Base-by-base conservation (phyloP, 1,140 invertebrate species). In the Orchestia grillus region DNA sequence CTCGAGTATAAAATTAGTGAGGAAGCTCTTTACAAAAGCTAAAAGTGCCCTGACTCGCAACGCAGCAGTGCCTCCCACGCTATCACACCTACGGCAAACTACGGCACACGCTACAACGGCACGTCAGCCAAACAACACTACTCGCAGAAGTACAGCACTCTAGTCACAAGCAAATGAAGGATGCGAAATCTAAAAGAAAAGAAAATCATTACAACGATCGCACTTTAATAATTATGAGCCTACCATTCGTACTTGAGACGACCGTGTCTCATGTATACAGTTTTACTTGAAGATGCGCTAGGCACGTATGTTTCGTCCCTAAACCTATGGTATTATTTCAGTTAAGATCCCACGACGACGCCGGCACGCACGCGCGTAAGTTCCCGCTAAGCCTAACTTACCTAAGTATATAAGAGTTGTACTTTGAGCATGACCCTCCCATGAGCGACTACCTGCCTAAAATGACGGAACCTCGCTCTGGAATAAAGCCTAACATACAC, bases 371-470 rank as follows among this genome's bases (percentile, higher is more conserved):
- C 88, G 92, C 44, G 43, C 92, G 44, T 28, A 45, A 44, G 43
- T 94, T 45, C 92, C 92, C 44, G 44, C 92, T 94, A 94, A 94
- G 40, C 92, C 92, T 94, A 94, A 94, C 92, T 94, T 94, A 94
- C 92, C 92, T 94, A 94, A 94, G 44, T 94, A 94, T 94, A 94
- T 94, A 94, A 94, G 92, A 94, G 92, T 94, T 94, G 92, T 94
- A 94, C 92, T 94, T 94, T 94, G 92, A 94, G 92, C 92, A 94
- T 94, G 92, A 94, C 92, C 92, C 92, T 94, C 92, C 92, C 92
- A 47, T 44, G 92, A 94, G 92, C 92, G 92, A 44, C 44, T 45
- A 94, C 92, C 92, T 94, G 92, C 92, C 92, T 94, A 94, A 94
- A 94, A 94, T 47, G 92, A 94, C 92, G 92, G 92, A 94, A 94